Conservation (phyloP, 1,140 invertebrate genomes). For the Aradophagus sp. region DNA sequence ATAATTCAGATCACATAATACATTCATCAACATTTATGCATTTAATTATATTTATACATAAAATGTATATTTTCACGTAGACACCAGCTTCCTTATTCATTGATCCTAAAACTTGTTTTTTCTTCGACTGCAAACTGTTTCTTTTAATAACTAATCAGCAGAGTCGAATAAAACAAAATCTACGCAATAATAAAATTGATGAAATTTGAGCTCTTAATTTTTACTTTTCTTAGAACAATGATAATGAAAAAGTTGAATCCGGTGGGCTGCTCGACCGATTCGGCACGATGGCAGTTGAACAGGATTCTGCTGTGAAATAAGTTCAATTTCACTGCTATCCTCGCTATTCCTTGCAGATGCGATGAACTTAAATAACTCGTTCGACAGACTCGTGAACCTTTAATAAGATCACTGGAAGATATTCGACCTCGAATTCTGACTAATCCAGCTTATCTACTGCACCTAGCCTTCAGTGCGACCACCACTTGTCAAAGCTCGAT, state of each 20-base stretch:
- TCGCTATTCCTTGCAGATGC: conserved; percentile 35
- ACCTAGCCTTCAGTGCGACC: conserved; percentile 30
- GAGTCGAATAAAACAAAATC: no score
- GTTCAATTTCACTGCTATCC: conserved; percentile 59
- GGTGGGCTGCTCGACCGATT: background rate
- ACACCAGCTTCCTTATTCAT: no score
- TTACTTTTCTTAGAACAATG: conserved; percentile 13
- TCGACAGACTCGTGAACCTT: conserved; percentile 64
- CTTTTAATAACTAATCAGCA: no score
- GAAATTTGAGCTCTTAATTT: no score
- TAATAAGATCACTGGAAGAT: conserved; percentile 68
- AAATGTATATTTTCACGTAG: no score
- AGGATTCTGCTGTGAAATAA: conserved; percentile 38
- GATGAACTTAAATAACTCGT: conserved; percentile 68
- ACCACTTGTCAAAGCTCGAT: conserved; percentile 64
- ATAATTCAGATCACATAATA: no score
- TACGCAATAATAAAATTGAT: no score
- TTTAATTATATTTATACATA: no score
- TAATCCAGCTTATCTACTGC: conserved; percentile 62
- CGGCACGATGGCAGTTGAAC: conserved; percentile 10
- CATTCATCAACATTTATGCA: no score
- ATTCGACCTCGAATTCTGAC: conserved; percentile 63
- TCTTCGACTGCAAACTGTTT: no score
- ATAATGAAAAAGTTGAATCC: conserved; percentile 20
- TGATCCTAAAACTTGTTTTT: no score